Percentiles rank a stretch among this genome's conserved stretches.
Evolutionary conservation across 2,113 vertebrate genomes (phyloP).

Genomic region (Strix uralensis): DNA sequence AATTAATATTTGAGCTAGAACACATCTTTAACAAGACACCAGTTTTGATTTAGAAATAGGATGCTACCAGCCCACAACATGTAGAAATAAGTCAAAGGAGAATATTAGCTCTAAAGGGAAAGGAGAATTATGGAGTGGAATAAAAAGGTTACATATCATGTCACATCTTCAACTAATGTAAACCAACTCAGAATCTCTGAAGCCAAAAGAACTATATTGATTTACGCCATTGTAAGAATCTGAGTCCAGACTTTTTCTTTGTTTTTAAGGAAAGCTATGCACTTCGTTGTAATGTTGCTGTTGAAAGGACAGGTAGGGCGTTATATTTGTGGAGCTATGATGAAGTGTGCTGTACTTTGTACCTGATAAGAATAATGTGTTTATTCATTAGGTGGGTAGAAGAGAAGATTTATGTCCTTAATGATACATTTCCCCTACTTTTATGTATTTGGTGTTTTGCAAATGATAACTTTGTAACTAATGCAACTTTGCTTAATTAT

Average conservation of each 20-base stretch:
- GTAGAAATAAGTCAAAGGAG: background rate
- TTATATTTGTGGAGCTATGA: constrained; percentile 21
- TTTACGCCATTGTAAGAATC: background rate
- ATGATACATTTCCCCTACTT: constrained; percentile 40
- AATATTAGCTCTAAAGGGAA: background rate
- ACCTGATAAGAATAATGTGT: constrained; percentile 56
- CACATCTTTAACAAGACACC: background rate
- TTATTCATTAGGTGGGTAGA: constrained; percentile 48
- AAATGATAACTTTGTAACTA: constrained; percentile 43
- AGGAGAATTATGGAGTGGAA: background rate
- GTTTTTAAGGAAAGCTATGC: background rate
- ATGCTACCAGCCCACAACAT: background rate
- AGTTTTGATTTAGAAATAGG: background rate
- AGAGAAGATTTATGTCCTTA: constrained; percentile 50
- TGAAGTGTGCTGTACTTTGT: constrained; percentile 19
- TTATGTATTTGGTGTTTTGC: constrained; percentile 36
- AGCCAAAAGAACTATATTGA: background rate
- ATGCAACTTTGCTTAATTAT: constrained; percentile 46
- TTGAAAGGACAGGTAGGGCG: background rate
- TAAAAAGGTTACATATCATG: background rate
- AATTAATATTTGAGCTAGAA: background rate
- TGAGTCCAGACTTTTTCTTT: background rate
- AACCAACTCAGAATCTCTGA: background rate
- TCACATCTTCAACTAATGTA: background rate
- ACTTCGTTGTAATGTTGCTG: background rate